A percentile compares a stretch with the other conserved stretches of the same genome.
These are phyloP conservation scores for Vipera latastei DNA, from an alignment of 2,797 vertebrate genomes.

Conservation along the genomic window DNA sequence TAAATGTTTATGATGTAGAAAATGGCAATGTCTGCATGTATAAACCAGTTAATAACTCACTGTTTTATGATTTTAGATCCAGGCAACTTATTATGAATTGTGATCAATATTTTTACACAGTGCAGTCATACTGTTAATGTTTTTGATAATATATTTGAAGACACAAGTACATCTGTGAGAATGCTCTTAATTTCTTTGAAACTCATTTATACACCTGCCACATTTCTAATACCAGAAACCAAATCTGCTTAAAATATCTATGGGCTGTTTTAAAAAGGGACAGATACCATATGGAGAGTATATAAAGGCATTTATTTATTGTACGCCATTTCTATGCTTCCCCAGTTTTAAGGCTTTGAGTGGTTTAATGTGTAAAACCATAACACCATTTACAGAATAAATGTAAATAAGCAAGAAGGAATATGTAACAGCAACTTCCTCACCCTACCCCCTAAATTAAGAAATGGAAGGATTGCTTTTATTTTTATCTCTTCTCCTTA, in stretches of 20 bases:
- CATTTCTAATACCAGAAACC: neutral
- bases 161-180: neutral
- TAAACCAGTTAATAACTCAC: slow-evolving; percentile 48
- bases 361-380: neutral
- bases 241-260: neutral
- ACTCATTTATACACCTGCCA: slow-evolving; percentile 2
- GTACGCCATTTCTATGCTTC: neutral
- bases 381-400: neutral
- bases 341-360: neutral
- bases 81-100: neutral
- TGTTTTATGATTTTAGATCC: neutral
- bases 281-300: neutral
- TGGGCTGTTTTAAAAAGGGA: neutral
- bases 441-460: neutral
- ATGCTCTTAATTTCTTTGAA: neutral
- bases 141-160: neutral
- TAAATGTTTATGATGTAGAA: slow-evolving; percentile 53
- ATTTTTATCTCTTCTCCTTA: neutral
- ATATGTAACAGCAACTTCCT: neutral
- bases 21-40: slow-evolving; percentile 51
- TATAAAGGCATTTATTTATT: neutral
- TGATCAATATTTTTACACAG: neutral
- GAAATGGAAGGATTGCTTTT: neutral
- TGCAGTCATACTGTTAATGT: neutral
- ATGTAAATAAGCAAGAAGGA: neutral